These are phyloP conservation scores for Streptopelia turtur DNA, from an alignment of 2,797 vertebrate genomes.

Conservation along the genomic window DNA sequence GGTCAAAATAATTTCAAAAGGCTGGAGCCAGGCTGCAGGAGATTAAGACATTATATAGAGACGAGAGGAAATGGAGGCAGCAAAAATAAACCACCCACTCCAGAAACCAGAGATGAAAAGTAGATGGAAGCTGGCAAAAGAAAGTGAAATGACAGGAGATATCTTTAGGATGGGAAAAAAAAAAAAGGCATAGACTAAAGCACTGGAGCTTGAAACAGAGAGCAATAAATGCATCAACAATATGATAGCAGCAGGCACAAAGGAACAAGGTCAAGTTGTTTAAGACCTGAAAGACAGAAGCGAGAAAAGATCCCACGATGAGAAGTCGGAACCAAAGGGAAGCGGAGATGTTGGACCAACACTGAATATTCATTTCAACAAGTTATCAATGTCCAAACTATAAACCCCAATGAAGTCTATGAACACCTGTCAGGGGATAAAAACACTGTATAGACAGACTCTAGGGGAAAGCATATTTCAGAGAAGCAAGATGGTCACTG, in stretches of 20 bases:
- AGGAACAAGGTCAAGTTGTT: neutral
- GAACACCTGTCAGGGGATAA: neutral
- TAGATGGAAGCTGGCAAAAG: conserved; percentile 41
- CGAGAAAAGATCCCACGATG: neutral
- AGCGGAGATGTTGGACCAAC: neutral
- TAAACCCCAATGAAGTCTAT: neutral
- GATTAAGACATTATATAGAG: neutral
- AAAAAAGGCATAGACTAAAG: neutral
- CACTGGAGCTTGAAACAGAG: conserved; percentile 7
- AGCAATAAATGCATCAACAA: conserved; percentile 1
- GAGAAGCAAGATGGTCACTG: neutral
- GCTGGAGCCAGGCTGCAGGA: neutral
- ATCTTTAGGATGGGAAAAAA: neutral
- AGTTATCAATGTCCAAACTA: neutral
- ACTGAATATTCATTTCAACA: neutral
- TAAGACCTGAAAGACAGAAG: conserved; percentile 20
- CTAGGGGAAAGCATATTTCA: neutral
- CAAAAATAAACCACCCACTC: conserved; percentile 33
- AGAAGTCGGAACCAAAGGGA: neutral
- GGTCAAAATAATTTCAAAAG: neutral
- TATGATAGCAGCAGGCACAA: neutral
- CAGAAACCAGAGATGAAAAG: conserved; percentile 28
- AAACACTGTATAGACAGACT: neutral
- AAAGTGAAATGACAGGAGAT: conserved; percentile 27
- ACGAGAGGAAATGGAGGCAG: conserved; percentile 35